Evolutionary conservation across 2,113 vertebrate genomes (phyloP), one percentile per base, ranked within the genome.

Genomic region (Periophthalmodon schlosseri): DNA sequence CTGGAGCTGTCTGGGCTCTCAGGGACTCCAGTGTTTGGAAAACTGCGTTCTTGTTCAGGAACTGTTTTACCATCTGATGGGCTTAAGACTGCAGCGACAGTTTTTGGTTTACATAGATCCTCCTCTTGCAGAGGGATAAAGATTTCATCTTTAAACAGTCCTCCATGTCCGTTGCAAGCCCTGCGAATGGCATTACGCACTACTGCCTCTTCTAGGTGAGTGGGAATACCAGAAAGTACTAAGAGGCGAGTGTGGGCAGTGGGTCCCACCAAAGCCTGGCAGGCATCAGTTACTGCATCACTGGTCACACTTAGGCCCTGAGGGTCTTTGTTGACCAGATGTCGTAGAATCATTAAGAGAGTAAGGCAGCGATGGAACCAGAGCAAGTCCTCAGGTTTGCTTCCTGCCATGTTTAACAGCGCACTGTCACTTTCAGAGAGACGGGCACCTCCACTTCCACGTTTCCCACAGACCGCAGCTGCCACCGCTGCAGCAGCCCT

Each of bases 311-410:
- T 96, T 67, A 98, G 68, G 0, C 98, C 98, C 72, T 99, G 97
- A 0, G 96, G 97, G 75, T 99, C 96, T 86, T 99, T 99, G 68
- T 87, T 95, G 13, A 96, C 94, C 0, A 99, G 93, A 81, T 99
- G 96, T 11, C 97, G 93, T 24, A 99, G 93, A 58, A 99, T 99
- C 87, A 98, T 96, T n/a, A 99, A 95, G 80, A 99, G 88, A 12
- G 98, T 99, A 39, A 99, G 93, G 0, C 95, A 96, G 1, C 97
- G 94, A n/a, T 99, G 98, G 86, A 99, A 99, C 98, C 98, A 99
- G 6, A 99, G 76, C 96, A 98, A 98, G 82, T 99, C 98, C 89
- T 99, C 98, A 0, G 98, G 98, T 76, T 99, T 99, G 85, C 97
- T 94, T 0, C 95, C 96, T 0, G 95, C 95, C 20, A 99, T 96